Evolutionary conservation across 1,140 invertebrate genomes (phyloP), one percentile per base, ranked within the genome.

Genomic region (Anthonomus grandis): DNA sequence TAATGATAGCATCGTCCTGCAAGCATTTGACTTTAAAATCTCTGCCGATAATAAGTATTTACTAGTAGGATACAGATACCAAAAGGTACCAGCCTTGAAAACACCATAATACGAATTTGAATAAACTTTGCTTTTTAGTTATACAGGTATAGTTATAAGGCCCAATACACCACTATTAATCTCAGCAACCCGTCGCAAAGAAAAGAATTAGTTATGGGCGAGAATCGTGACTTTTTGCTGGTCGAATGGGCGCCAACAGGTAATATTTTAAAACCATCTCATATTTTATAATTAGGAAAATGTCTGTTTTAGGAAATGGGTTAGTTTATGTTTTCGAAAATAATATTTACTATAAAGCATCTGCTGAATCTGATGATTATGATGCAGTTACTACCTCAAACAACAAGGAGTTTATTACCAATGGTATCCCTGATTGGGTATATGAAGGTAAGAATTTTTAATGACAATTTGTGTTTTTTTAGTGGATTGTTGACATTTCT

Each of bases 321-420:
- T 68, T 90, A 36, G 83, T 86, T 12, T 91, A 87, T 68, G 89
- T 95, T 0, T 81, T 83, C 59, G 75, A 83, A 36, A 93, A 94
- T 69, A 88, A 95, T 68, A 85, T 95, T 49, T 93, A 57, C 27
- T 67, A 69, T 24, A 62, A 61, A 48, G 1, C 25, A 10, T 23
- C 21, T 22, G 61, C 55, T 2, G 42, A 49, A n/a, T 38, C 50
- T 9, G 37, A 52, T 1, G 37, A 42, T 10, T 23, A 12, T 2
- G 36, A 38, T 12, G 37, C 48, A 23, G 41, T 87, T 21, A 86
- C 85, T 1, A 72, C 68, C 5, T 78, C 73, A 18, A 72, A 67
- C 6, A 77, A 72, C 22, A 77, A 76, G 2, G 78, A 76, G 9
- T 76, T 71, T 13, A 75, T 90, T 54, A 87, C 83, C 70, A 90